Percentiles rank a stretch among this genome's conserved stretches.
Conservation (phyloP, 2,797 vertebrate species). For the Alectoris magna region DNA sequence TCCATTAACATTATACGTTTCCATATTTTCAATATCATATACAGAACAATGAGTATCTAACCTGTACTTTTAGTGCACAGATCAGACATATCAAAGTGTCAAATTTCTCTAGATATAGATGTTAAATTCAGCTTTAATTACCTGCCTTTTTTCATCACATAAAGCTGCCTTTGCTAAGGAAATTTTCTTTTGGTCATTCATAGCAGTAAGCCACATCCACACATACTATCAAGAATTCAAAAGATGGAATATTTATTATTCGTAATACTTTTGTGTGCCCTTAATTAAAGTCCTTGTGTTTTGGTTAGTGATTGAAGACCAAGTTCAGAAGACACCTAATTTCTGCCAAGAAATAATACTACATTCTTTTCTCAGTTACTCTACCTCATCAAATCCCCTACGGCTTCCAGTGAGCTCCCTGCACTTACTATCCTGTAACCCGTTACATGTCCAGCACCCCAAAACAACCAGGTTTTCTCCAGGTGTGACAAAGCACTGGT, state of each 20-base stretch:
- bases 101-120: not conserved
- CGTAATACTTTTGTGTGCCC: not conserved
- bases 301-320: not conserved
- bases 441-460: rapidly evolving
- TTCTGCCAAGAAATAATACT: not conserved
- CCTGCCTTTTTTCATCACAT: not conserved
- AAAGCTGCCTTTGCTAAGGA: not conserved
- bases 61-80: not conserved
- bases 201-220: not conserved
- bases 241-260: not conserved
- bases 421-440: not conserved
- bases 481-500: not conserved
- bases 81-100: not conserved
- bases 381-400: not conserved
- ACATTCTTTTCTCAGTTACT: not conserved
- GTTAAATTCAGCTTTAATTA: conserved; percentile 22
- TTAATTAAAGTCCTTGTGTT: conserved; percentile 1
- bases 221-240: not conserved
- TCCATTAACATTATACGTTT: not conserved
- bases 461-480: not conserved
- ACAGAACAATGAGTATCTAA: not conserved
- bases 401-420: not conserved
- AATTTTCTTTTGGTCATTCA: not conserved
- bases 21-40: not conserved
- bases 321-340: not conserved